phyloP scores from a whole-genome alignment of 2,888 invertebrate species.

The Luffia ferchaultella region DNA sequence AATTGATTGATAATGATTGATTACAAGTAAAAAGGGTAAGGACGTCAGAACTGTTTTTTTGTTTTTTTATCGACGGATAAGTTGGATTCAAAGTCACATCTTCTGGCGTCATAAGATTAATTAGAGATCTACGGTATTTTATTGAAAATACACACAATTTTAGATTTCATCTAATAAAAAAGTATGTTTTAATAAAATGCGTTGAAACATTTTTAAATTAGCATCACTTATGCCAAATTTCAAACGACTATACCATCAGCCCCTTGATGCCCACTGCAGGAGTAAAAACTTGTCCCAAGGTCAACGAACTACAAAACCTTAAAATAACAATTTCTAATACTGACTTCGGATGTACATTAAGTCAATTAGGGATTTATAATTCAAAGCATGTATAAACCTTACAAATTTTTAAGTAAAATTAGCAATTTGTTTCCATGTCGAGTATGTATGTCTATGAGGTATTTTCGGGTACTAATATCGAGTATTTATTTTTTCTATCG shows the following conservation, averaged over 20 bases:
- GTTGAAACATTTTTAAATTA: too few species aligned
- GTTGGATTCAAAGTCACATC: too few species aligned
- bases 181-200: too few species aligned
- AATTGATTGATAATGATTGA: too few species aligned
- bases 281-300: not conserved
- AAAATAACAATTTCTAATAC: not conserved
- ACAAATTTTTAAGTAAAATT: not conserved
- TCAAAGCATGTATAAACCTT: not conserved
- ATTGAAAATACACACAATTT: too few species aligned
- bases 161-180: too few species aligned
- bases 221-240: too few species aligned
- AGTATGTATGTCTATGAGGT: not conserved
- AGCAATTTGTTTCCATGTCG: not conserved
- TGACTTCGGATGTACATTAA: not conserved
- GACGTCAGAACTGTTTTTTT: too few species aligned
- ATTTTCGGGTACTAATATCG: not conserved
- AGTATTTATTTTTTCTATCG: not conserved
- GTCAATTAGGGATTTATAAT: not conserved
- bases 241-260: not conserved
- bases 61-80: too few species aligned
- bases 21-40: too few species aligned
- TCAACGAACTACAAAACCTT: not conserved
- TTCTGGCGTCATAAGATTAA: too few species aligned
- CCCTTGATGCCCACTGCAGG: not conserved
- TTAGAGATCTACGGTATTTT: too few species aligned